Conservation (phyloP, 2,113 vertebrate genomes). For the Oryzias woworae region DNA sequence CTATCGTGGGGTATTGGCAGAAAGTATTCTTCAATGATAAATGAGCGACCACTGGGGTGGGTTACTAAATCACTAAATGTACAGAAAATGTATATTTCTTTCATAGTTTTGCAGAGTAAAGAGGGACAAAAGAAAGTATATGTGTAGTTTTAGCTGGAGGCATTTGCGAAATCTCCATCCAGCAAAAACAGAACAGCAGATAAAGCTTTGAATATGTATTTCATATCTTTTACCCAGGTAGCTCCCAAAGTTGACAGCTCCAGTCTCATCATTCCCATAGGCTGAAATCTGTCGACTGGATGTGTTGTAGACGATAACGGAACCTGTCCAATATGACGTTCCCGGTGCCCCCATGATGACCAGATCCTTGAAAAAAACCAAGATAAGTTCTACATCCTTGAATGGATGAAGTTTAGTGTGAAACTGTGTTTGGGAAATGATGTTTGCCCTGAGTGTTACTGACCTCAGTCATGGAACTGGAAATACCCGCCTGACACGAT, state of each 20-base stretch:
- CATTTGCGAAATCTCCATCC: too few species aligned
- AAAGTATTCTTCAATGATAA: too few species aligned
- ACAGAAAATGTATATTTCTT: too few species aligned
- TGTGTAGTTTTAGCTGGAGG: too few species aligned
- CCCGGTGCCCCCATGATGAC: constrained; percentile 96
- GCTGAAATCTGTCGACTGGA: constrained; percentile 75
- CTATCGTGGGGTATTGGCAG: too few species aligned
- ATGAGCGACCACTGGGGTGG: too few species aligned
- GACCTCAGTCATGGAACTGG: constrained; percentile 68
- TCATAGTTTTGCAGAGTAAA: too few species aligned
- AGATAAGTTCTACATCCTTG: background rate
- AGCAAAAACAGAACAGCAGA: too few species aligned
- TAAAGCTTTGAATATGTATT: background rate
- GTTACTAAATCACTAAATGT: too few species aligned
- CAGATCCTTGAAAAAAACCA: constrained; percentile 79
- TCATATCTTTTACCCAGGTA: constrained; percentile 83
- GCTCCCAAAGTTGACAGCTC: constrained; percentile 86
- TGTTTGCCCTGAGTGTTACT: constrained; percentile 5
- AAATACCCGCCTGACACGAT: constrained; percentile 72
- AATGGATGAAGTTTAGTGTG: too few species aligned
- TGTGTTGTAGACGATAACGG: constrained; percentile 87
- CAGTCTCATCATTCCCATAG: constrained; percentile 77
- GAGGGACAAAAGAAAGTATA: too few species aligned
- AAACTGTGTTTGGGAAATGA: background rate
- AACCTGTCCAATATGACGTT: constrained; percentile 91